Evolutionary conservation across 2,113 vertebrate genomes (phyloP), one percentile per base, ranked within the genome.

Genomic region (Catharus bicknelli): DNA sequence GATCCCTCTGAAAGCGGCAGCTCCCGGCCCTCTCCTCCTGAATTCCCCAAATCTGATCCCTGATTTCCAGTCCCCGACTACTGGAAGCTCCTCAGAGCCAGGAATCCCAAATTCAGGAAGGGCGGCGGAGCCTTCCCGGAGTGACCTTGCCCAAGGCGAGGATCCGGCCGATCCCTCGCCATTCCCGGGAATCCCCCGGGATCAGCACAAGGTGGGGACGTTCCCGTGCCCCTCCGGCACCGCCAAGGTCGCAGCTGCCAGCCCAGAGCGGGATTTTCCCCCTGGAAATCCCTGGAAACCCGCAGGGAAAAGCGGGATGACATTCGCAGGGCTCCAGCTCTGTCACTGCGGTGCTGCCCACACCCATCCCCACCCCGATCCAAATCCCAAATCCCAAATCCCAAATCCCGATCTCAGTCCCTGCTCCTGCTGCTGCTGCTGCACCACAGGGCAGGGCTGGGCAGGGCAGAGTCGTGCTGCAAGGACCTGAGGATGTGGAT

Each of bases 91-190:
- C 36, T 11, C 29, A 5, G 43, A 6, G 36, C 57, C 53, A 5
- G 10, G 13, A 48, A 5, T 36, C 5, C 48, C 20, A 0, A 14
- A 1, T 1, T 3, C 0, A 30, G 75, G 36, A n/a, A 55, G 64
- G 62, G 5, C 12, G 6, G 25, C 0, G 0, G 14, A n/a, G 11
- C 3, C 22, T 43, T 5, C 51, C 63, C 1, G 0, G 12, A 7
- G 2, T 83, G 80, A 86, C 86, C 90, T 86, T 83, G 72, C 4
- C 0, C 43, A 0, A 20, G 61, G 47, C 50, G 9, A 20, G 40
- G 23, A 27, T 9, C 40, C 51, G 0, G 2, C 18, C 10, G 34
- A 4, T 51, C 10, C 38, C 38, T 27, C 50, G 26, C 50, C 26
- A 36, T 47, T 5, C 50, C 50, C 5, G 50, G 50, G 50, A 51